Evolutionary conservation across 2,888 invertebrate species (phyloP), one percentile per base, ranked within the genome.

Genomic region (Lycia hirtaria): DNA sequence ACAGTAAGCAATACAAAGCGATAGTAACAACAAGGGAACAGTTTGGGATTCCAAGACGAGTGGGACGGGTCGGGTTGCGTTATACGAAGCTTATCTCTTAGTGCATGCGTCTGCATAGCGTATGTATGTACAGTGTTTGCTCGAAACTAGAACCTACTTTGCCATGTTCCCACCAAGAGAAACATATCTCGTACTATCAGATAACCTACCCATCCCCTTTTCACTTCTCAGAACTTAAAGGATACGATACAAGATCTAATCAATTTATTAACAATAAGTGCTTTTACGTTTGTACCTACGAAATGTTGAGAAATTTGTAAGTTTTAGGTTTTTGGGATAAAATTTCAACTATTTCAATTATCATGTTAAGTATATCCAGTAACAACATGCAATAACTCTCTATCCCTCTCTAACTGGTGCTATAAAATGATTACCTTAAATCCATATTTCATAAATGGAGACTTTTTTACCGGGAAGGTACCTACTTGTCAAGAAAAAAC

Each of bases 61-160:
- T 72, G 69, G 54, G 63, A 63, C 41, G 35, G 43, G 41, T 22
- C 60, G 72, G 63, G 65, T 72, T 67, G 69, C 63, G 48, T 67
- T 69, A 67, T 65, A 65, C 60, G 45, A 56, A 55, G 70, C 73
- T 80, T 80, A 80, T 81, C 80, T 78, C 59, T 55, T 48, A 53
- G 57, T 62, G 67, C 73, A 70, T 64, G 65, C 60, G 65, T 61
- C 67, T 61, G 63, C 66, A 60, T 63, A 68, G 52, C 63, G n/a
- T n/a, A n/a, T n/a, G n/a, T 59, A 65, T 61, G 56, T 47, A 48
- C 45, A 50, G 47, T 56, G 65, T 64, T 70, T 67, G 58, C 54
- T 69, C 50, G 56, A 56, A 63, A 78, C 61, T 71, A 67, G 33
- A 44, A 22, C 41, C 43, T 53, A 62, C 59, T 45, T 53, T 50